Percentiles rank a stretch among this genome's conserved stretches.
phyloP scores from a whole-genome alignment of 53 echinoderm and acorn worm genomes.

The Actinopyga echinites region DNA sequence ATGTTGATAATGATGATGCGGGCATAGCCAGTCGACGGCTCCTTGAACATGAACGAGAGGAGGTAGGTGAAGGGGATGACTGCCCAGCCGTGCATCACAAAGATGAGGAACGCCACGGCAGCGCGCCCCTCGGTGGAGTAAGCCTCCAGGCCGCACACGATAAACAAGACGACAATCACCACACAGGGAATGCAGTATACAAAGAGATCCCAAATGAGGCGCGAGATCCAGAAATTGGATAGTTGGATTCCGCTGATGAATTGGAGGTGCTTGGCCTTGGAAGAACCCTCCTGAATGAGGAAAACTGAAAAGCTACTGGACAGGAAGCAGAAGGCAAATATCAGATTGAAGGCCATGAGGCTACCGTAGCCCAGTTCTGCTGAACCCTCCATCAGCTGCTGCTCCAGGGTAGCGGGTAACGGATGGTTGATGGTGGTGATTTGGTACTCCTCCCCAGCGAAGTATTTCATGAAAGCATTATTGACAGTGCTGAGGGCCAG shows the following conservation, averaged over 20 bases:
- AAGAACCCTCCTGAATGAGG: slow-evolving; percentile 63
- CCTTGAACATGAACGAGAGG: slow-evolving; percentile 72
- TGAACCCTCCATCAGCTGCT: slow-evolving; percentile 48
- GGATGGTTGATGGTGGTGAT: slow-evolving; percentile 75
- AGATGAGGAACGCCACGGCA: slow-evolving; percentile 64
- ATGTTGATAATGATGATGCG: slow-evolving; percentile 62
- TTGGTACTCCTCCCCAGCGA: slow-evolving; percentile 50
- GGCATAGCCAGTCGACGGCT: slow-evolving; percentile 75
- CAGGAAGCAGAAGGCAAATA: slow-evolving; percentile 79
- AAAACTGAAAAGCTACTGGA: slow-evolving; percentile 80
- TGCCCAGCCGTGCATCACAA: slow-evolving; percentile 84
- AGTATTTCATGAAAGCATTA: slow-evolving; percentile 71
- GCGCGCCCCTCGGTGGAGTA: slow-evolving; percentile 63
- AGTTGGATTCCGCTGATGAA: slow-evolving; percentile 77
- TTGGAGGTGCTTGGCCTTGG: slow-evolving; percentile 84
- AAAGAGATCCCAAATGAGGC: slow-evolving; percentile 76
- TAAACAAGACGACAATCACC: slow-evolving; percentile 64
- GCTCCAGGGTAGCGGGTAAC: slow-evolving; percentile 60
- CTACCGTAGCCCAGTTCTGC: slow-evolving; percentile 57
- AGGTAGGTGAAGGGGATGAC: slow-evolving; percentile 83
- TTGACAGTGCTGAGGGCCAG: slow-evolving; percentile 63
- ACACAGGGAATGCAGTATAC: slow-evolving; percentile 73
- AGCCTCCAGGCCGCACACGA: slow-evolving; percentile 56
- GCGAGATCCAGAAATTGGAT: slow-evolving; percentile 81
- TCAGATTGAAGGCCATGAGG: slow-evolving; percentile 68